These are phyloP conservation scores for Cromileptes altivelis DNA, from an alignment of 2,113 vertebrate species.

Conservation along the genomic window DNA sequence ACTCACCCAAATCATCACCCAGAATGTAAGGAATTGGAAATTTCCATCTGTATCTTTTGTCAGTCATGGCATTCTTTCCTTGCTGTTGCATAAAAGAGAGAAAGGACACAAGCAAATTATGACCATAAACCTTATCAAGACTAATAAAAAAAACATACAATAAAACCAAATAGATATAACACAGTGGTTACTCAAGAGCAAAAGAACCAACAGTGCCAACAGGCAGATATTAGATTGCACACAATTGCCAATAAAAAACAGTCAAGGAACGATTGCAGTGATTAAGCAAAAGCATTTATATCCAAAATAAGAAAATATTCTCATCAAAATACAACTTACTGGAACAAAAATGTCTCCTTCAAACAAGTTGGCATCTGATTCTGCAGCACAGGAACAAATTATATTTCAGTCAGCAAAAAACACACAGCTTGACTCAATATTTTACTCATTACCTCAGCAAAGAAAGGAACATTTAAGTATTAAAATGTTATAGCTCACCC, in stretches of 20 bases:
- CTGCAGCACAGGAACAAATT: conserved; percentile 66
- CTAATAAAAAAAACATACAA: conserved; percentile 1
- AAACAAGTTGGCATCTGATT: conserved; percentile 86
- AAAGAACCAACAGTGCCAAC: neutral
- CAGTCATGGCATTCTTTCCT: conserved; percentile 84
- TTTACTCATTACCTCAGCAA: neutral
- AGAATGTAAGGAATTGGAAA: conserved; percentile 94
- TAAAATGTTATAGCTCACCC: conserved; percentile 65
- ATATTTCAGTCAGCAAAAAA: neutral
- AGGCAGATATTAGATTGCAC: neutral
- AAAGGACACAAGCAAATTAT: neutral
- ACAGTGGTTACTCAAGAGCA: neutral
- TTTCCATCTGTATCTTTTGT: conserved; percentile 87
- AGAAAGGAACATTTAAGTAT: neutral
- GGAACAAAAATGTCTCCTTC: conserved; percentile 90
- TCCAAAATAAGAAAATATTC: neutral
- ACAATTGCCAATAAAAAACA: neutral
- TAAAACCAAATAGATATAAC: neutral
- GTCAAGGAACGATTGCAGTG: neutral
- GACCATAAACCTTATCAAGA: neutral
- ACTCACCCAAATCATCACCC: conserved; percentile 90
- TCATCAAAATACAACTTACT: conserved; percentile 61
- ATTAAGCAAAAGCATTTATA: neutral
- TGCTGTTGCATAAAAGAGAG: conserved; percentile 69
- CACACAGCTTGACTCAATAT: neutral